Evolutionary conservation across 1,140 invertebrate species (phyloP), one percentile per base, ranked within the genome.

Genomic region (Araneus ventricosus): DNA sequence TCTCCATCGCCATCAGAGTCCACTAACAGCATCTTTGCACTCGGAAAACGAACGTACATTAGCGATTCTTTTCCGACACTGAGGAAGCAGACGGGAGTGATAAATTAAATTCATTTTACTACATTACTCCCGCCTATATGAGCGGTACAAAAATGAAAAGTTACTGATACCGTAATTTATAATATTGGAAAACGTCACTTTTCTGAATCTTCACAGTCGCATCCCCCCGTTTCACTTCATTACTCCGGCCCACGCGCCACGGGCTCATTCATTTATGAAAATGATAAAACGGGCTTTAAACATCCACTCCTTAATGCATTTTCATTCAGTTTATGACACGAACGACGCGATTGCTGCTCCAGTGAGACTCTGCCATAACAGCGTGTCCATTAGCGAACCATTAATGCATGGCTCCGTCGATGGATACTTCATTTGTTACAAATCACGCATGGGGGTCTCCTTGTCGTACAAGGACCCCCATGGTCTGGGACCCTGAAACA

Each of bases 401-500:
- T 93, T 93, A 92, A 92, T 92, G 82, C 79, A 88, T 37, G 22
- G 30, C 85, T 59, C 34, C 34, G 70, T 30, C 79, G 30, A 84
- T 93, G 91, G 91, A 80, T 87, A 80, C 91, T 87, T 93, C 91
- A 93, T 93, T 93, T 93, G 91, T 93, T 93, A 88, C 91, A 93
- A 93, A 93, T 93, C 91, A 93, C 63, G 91, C 27, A 59, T 45
- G 91, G 91, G 91, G 84, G 57, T 88, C 82, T 57, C 61, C 90
- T 93, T 93, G 91, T 93, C 63, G 67, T 34, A 93, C 91, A 93
- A 75, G 91, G 63, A 79, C 67, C 70, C 91, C 90, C 30, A 20
- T 34, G 45, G 39, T 52, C 34, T 27, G 27, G 84, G 67, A 34
- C 30, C 84, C 59, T 79, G 82, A 90, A 84, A 90, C 89, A 90